Percentiles rank a stretch among this genome's conserved stretches.
phyloP scores from a whole-genome alignment of 2,797 vertebrate species.

The Lagorchestes hirsutus region DNA sequence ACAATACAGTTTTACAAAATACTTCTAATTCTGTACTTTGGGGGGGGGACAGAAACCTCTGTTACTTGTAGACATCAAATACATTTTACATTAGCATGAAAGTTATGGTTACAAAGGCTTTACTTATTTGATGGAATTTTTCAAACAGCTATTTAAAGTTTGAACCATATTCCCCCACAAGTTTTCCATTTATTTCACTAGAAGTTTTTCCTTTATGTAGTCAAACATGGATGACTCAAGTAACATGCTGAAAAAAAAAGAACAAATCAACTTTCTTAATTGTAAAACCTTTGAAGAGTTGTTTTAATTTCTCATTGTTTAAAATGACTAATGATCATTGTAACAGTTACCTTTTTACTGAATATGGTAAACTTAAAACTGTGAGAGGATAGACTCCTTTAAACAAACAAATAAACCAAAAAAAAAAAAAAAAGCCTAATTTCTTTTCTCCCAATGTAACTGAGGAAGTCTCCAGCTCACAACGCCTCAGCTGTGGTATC shows the following conservation, averaged over 20 bases:
- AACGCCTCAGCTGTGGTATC: constrained; percentile 98
- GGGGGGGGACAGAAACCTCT: constrained; percentile 79
- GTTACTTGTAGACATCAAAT: constrained; percentile 81
- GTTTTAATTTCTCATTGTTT: constrained; percentile 72
- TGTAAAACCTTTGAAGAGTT: constrained; percentile 60
- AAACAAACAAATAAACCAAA: constrained; percentile 69
- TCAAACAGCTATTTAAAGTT: constrained; percentile 74
- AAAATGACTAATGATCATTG: constrained; percentile 77
- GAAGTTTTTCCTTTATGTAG: constrained; percentile 35
- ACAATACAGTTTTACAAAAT: constrained; percentile 85
- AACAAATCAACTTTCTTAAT: constrained; percentile 41
- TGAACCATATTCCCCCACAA: constrained; percentile 72
- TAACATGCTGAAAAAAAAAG: background rate
- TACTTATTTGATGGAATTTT: constrained; percentile 77
- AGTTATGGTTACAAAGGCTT: constrained; percentile 82
- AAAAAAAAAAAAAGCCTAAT: constrained; percentile 24
- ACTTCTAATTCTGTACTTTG: constrained; percentile 82
- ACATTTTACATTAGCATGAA: constrained; percentile 85
- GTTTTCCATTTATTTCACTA: constrained; percentile 61
- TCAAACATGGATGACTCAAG: constrained; percentile 29
- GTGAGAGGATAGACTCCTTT: constrained; percentile 81
- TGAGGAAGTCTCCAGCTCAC: constrained; percentile 83
- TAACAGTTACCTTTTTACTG: constrained; percentile 74
- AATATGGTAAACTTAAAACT: constrained; percentile 81
- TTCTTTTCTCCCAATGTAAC: constrained; percentile 65